Evolutionary conservation across 2,797 vertebrate species (phyloP), one percentile per base, ranked within the genome.

Genomic region (Clarias pachynema): DNA sequence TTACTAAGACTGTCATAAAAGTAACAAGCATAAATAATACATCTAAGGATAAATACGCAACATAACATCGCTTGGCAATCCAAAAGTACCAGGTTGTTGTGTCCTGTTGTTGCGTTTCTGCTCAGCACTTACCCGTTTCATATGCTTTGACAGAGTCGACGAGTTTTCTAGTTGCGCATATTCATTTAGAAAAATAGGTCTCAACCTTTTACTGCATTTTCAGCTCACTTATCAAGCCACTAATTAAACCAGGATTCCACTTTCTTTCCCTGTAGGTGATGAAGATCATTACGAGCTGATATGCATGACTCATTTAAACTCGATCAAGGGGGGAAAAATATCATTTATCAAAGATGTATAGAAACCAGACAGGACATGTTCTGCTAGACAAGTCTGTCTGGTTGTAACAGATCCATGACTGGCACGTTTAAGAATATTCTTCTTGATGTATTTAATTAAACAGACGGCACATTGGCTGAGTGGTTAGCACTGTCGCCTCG

Each of bases 231-330:
- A 9, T 59, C 31, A 77, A 60, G 4, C 29, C 56, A 37, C 56
- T 6, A 34, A 37, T 77, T 77, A 22, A 77, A 59, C 34, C 78
- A 63, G 3, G 2, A 74, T 63, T 86, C 80, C 80, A 79, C 77
- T 86, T 82, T 85, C 65, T 75, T 69, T 84, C 79, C 63, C 82
- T 81, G 85, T 34, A 83, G 85, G 80, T 62, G 75, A 24, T n/a
- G 20, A 31, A 34, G 29, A 79, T 79, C 5, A n/a, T 62, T 15
- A 57, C 2, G 29, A 34, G 10, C 37, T 15, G n/a, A 74, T 16
- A 26, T 18, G n/a, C 15, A 18, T 20, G 37, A 69, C 66, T 37
- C 66, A 31, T 87, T 82, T 79, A 86, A 53, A 85, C 66, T 80
- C 29, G 24, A 75, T 89, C 85, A 82, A 53, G 20, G 10, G 44